Percentiles rank a stretch among this genome's conserved stretches.
phyloP scores from a whole-genome alignment of 2,888 invertebrate species.

The Synanthedon vespiformis region DNA sequence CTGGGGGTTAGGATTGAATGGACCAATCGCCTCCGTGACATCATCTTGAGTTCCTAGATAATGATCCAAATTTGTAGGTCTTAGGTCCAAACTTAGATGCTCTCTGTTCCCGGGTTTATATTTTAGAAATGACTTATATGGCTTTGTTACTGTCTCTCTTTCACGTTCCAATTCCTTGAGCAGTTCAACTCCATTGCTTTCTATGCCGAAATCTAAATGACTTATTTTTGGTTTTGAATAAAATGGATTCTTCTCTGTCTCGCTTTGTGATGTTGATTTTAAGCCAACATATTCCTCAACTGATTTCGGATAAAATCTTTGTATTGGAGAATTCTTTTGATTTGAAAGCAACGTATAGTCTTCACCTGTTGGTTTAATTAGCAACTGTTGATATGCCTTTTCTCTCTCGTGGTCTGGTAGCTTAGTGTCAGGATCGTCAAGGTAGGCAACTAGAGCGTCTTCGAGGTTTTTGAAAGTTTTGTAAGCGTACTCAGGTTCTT shows the following conservation, averaged over 20 bases:
- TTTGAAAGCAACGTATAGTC: background rate
- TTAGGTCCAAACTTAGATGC: conserved; percentile 14
- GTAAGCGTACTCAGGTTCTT: conserved; percentile 38
- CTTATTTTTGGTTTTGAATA: background rate
- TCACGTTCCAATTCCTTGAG: background rate
- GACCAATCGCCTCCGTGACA: conserved; percentile 6
- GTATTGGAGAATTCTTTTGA: conserved; percentile 1
- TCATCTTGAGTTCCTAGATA: conserved; percentile 16
- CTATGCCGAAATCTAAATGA: background rate
- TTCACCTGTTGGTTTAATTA: conserved; percentile 8
- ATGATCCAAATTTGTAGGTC: conserved; percentile 14
- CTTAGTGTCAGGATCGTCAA: conserved; percentile 52
- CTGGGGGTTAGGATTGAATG: conserved; percentile 30
- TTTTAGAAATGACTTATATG: background rate
- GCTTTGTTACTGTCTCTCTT: background rate
- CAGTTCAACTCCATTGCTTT: background rate
- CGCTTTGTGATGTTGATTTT: conserved; percentile 6
- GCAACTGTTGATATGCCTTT: conserved; percentile 25
- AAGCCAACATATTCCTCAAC: conserved; percentile 26
- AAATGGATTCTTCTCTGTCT: background rate
- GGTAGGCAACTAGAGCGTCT: conserved; percentile 42
- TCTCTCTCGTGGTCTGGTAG: conserved; percentile 39
- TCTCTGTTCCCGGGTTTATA: conserved; percentile 14
- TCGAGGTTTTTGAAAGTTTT: conserved; percentile 42
- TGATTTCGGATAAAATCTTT: conserved; percentile 19